These are phyloP conservation scores for Atherinomorus stipes DNA, from an alignment of 2,113 vertebrate species.

Conservation along the genomic window DNA sequence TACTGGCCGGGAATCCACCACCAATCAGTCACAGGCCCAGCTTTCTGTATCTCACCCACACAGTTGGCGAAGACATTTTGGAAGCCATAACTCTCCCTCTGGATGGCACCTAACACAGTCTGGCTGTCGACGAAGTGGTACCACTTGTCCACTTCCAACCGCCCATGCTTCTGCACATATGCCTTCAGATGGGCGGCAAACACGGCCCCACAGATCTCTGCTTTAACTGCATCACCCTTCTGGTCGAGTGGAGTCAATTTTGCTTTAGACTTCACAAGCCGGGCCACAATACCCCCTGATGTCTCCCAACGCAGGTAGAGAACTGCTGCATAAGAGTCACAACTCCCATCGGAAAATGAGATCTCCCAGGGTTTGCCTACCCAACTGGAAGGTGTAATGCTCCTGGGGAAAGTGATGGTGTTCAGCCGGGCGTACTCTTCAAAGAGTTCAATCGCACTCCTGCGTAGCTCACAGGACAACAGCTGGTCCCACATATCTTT, in stretches of 20 bases:
- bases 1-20: no score
- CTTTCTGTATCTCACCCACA: neutral
- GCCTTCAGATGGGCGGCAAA: neutral
- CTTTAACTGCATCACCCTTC: constrained; percentile 2
- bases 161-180: no score
- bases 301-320: no score
- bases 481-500: neutral
- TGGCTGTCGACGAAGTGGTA: no score
- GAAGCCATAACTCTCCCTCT: constrained; percentile 13
- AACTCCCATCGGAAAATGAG: no score
- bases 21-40: neutral
- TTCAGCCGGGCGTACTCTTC: no score
- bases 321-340: no score
- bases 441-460: no score
- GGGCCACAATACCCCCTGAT: neutral
- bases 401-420: neutral
- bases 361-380: no score
- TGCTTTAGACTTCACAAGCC: constrained; percentile 10
- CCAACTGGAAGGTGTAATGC: neutral
- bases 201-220: constrained; percentile 7
- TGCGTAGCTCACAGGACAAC: neutral
- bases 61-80: constrained; percentile 10
- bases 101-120: no score
- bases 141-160: no score
- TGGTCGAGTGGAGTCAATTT: neutral